These are phyloP conservation scores for Nycticryphes semicollaris DNA, from an alignment of 2,113 vertebrate genomes.

Conservation along the genomic window DNA sequence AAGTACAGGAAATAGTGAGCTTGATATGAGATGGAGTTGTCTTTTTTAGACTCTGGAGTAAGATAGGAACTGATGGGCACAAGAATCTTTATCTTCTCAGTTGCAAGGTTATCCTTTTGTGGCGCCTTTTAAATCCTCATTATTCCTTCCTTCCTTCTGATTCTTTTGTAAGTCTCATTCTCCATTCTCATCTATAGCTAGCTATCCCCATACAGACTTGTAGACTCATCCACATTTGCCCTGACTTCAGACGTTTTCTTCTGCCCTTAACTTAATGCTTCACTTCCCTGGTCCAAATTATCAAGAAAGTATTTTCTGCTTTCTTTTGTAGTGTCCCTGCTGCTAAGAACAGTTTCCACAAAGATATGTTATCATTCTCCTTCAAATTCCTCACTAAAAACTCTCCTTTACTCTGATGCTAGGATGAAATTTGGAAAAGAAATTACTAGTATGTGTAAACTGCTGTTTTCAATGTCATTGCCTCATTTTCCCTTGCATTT, in stretches of 20 bases:
- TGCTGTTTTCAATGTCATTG: not conserved
- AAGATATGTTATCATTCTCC: not conserved
- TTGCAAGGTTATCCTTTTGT: not conserved
- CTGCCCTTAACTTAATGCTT: not conserved
- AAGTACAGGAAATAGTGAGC: not conserved
- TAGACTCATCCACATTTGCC: not conserved
- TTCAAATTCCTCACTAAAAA: not conserved
- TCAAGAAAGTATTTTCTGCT: not conserved
- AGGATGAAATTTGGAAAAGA: not conserved
- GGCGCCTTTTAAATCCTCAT: not conserved
- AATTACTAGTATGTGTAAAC: not conserved
- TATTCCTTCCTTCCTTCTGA: not conserved
- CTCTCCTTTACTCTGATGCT: not conserved
- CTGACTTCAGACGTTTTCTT: not conserved
- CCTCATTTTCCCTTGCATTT: not conserved
- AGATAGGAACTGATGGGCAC: not conserved
- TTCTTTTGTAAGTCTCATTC: not conserved
- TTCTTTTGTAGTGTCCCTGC: not conserved
- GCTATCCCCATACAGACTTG: not conserved
- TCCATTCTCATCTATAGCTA: not conserved
- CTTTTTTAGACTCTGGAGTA: not conserved
- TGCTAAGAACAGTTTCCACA: not conserved
- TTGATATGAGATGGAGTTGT: not conserved
- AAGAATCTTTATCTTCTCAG: not conserved
- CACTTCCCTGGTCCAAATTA: not conserved